Base-by-base conservation (phyloP, 2,888 invertebrate genomes). In the Buathra laborator region DNA sequence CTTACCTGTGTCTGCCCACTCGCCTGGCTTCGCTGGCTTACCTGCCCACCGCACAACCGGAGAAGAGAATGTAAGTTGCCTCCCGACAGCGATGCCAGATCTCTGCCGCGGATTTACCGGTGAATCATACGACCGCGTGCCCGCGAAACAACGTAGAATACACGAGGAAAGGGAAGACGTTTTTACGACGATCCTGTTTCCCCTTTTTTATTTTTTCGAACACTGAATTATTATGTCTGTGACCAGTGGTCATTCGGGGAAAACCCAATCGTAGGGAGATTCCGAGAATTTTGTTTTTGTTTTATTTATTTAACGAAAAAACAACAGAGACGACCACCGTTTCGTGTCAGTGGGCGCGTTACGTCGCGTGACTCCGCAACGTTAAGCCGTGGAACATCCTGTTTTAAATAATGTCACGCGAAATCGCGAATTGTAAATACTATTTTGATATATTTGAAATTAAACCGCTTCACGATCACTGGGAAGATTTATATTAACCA, bases 11-110 rank as follows among this genome's bases (percentile, higher is more conserved):
- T 66, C 72, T 79, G 71, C 43, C 29, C 68, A 59, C 48, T 64
- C 76, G 70, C 68, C 4, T 12, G 62, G 37, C 32, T 44, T 53
- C 14, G 56, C 37, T 53, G 74, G 29, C 74, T 74, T 75, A 66
- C 75, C 77, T 80, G 80, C 76, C 59, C 67, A 82, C 79, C 85
- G 79, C 71, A 59, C 74, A 84, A 76, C 85, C 82, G 85, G 87
- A 87, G 87, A 87, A 86, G 87, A 87, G 88, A 88, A 89, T 87
- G 89, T 86, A 88, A 89, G 88, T 88, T 87, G 87, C 66, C 82
- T 81, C 79, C 70, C 76, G 84, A 85, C 87, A 89, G 87, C 88
- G 88, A 90, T 88, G 89, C 89, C 88, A 88, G 88, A 90, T 90
- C 89, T 90, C 82, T 76, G 83, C 79, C 86, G 82, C 75, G 44